phyloP scores from a whole-genome alignment of 2,888 invertebrate genomes.

The Sarcophaga carnaria region DNA sequence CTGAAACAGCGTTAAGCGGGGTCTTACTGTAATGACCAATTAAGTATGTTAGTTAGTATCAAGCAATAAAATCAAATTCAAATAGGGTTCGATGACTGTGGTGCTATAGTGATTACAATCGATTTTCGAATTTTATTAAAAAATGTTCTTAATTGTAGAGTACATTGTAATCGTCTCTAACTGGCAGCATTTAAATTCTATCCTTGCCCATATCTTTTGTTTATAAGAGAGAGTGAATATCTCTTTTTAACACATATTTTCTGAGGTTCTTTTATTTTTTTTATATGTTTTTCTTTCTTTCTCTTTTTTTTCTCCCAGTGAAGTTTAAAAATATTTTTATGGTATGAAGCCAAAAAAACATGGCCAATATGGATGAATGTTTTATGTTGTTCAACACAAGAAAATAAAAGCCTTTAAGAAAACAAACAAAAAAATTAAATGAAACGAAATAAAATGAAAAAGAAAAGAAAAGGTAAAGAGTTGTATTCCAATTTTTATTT shows the following conservation, averaged over 20 bases:
- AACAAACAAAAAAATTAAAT: no score
- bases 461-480: conserved; percentile 15
- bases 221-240: conserved; percentile 54
- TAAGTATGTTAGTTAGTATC: no score
- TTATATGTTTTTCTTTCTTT: conserved; percentile 30
- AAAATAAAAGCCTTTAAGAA: conserved; percentile 38
- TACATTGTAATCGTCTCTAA: neutral
- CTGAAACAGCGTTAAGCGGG: no score
- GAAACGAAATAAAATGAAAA: no score
- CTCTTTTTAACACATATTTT: conserved; percentile 19
- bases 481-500: conserved; percentile 32
- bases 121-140: no score
- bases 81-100: no score
- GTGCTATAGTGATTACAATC: no score
- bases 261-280: conserved; percentile 48
- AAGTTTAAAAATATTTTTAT: conserved; percentile 69
- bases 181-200: neutral
- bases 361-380: conserved; percentile 45
- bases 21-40: no score
- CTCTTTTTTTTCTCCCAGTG: conserved; percentile 42
- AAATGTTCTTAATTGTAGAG: neutral
- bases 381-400: conserved; percentile 48
- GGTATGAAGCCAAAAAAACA: conserved; percentile 65
- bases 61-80: no score
- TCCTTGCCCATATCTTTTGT: conserved; percentile 37